A percentile compares a stretch with the other conserved stretches of the same genome.
Conservation (phyloP, 1,140 invertebrate genomes). For the Melitaea cinxia region DNA sequence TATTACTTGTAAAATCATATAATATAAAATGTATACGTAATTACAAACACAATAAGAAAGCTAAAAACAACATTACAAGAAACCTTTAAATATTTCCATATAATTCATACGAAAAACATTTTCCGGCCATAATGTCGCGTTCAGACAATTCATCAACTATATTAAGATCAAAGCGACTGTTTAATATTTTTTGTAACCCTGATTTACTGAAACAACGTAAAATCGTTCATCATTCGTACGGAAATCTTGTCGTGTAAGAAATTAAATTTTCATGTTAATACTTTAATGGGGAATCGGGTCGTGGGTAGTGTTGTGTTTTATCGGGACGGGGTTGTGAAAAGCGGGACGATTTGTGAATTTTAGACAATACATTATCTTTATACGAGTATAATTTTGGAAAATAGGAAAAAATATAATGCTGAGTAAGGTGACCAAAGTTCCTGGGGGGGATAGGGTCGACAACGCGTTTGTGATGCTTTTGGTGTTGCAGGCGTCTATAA, state of each 20-base stretch:
- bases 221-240: constrained; percentile 29
- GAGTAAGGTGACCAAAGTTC: too few relatives aligned
- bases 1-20: too few relatives aligned
- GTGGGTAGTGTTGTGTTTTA: constrained; percentile 5
- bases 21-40: too few relatives aligned
- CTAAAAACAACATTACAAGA: too few relatives aligned
- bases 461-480: too few relatives aligned
- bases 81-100: too few relatives aligned
- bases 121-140: constrained; percentile 23
- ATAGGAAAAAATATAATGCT: too few relatives aligned
- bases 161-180: constrained; percentile 36
- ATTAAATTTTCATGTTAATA: constrained; percentile 30
- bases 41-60: background rate
- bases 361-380: too few relatives aligned
- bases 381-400: too few relatives aligned
- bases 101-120: constrained; percentile 9
- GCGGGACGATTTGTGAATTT: background rate
- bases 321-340: background rate
- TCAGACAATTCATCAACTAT: constrained; percentile 34
- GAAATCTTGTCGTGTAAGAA: constrained; percentile 30
- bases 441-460: too few relatives aligned
- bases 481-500: too few relatives aligned
- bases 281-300: constrained; percentile 22
- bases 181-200: constrained; percentile 24
- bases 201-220: constrained; percentile 33